A percentile compares a stretch with the other conserved stretches of the same genome.
phyloP scores from a whole-genome alignment of 2,888 invertebrate genomes.

The Drosophila buzzatii region DNA sequence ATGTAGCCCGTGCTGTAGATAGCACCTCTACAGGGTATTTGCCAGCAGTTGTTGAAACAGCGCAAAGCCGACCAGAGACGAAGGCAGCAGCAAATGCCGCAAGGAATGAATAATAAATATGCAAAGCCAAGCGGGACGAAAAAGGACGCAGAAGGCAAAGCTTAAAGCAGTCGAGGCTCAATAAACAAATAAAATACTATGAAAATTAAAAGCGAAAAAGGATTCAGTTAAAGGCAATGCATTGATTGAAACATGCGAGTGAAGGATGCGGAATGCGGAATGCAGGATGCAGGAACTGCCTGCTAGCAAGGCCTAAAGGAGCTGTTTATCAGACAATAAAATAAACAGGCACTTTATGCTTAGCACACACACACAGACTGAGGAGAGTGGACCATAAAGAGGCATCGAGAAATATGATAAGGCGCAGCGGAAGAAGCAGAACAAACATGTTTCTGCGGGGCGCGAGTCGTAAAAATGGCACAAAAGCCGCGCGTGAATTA shows the following conservation, averaged over 20 bases:
- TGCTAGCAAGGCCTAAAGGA: conserved; percentile 44
- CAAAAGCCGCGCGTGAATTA: conserved; percentile 68
- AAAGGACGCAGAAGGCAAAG: not conserved
- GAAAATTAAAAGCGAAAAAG: conserved; percentile 14
- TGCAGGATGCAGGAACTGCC: not conserved
- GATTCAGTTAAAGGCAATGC: not conserved
- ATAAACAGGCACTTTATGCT: conserved; percentile 75
- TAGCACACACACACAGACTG: conserved; percentile 23
- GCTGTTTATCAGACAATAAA: conserved; percentile 80
- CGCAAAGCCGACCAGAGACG: conserved; percentile 43
- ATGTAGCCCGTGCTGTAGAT: not conserved
- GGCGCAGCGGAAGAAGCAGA: conserved; percentile 26
- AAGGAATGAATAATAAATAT: conserved; percentile 69
- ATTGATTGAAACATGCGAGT: not conserved
- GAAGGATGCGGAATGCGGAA: not conserved
- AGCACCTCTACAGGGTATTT: conserved; percentile 20
- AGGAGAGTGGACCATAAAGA: conserved; percentile 53
- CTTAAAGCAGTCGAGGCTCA: not conserved
- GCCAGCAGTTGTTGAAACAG: conserved; percentile 40
- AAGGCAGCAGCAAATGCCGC: conserved; percentile 48
- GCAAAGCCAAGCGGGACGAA: conserved; percentile 12
- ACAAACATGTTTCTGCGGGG: conserved; percentile 48
- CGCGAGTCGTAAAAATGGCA: conserved; percentile 69
- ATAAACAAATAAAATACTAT: conserved; percentile 11
- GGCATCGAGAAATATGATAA: conserved; percentile 50